A percentile compares a stretch with the other conserved stretches of the same genome.
phyloP scores from a whole-genome alignment of 2,113 vertebrate genomes.

The Caloenas nicobarica region DNA sequence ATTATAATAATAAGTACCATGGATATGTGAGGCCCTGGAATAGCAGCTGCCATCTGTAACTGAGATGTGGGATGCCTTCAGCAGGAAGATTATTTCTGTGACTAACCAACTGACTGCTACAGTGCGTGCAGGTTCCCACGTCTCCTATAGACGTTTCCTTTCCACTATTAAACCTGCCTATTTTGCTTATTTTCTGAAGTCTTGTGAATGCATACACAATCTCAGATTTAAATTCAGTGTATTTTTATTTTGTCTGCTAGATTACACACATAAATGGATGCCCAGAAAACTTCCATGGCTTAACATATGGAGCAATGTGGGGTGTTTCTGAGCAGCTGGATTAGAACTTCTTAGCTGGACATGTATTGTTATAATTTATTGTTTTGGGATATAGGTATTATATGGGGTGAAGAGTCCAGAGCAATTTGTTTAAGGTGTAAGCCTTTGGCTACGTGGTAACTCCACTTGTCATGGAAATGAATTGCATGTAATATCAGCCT shows the following conservation, averaged over 20 bases:
- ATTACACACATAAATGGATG: not conserved
- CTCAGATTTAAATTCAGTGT: not conserved
- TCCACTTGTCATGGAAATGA: not conserved
- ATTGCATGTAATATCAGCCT: not conserved
- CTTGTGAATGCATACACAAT: not conserved
- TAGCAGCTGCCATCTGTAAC: conserved; percentile 1
- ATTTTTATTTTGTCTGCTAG: not conserved
- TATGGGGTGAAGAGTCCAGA: not conserved
- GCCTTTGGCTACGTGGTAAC: not conserved
- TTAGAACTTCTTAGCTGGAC: not conserved
- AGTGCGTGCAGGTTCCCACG: not conserved
- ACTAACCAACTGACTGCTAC: not conserved
- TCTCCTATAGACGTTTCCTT: not conserved
- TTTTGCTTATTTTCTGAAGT: not conserved
- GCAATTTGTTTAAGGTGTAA: not conserved
- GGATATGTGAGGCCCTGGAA: not conserved
- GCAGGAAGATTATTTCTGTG: not conserved
- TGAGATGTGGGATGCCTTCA: not conserved
- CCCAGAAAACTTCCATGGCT: not conserved
- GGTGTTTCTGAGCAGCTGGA: not conserved
- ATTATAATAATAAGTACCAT: not conserved
- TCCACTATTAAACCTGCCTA: not conserved
- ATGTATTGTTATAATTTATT: not conserved
- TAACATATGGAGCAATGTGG: not conserved
- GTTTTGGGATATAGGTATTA: not conserved